These are phyloP conservation scores for Erebia epiphron DNA, from an alignment of 2,888 invertebrate species.

Conservation along the genomic window DNA sequence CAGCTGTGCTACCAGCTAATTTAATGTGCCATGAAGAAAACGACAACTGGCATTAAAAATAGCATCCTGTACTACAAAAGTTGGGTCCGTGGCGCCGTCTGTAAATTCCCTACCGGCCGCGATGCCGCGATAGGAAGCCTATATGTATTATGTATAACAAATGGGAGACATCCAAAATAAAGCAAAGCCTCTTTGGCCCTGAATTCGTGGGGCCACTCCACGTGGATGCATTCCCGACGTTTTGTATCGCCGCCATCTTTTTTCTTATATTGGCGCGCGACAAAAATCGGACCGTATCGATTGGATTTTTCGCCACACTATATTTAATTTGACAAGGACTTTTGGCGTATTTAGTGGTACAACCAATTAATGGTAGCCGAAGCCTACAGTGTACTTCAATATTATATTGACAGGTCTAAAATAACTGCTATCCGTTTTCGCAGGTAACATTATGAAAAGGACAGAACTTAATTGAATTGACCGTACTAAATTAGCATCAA, in stretches of 20 bases:
- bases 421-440: background rate
- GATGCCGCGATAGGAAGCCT: slow-evolving; percentile 76
- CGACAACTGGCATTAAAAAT: background rate
- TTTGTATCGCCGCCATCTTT: slow-evolving; percentile 64
- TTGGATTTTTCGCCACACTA: slow-evolving; percentile 18
- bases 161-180: slow-evolving; percentile 82
- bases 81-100: slow-evolving; percentile 74
- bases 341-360: background rate
- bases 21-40: background rate
- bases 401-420: background rate
- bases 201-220: slow-evolving; percentile 62
- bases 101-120: slow-evolving; percentile 74
- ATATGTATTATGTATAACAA: slow-evolving; percentile 83
- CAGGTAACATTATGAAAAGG: background rate
- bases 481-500: too few species aligned
- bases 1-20: background rate
- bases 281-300: slow-evolving; percentile 34
- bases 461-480: too few species aligned
- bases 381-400: background rate
- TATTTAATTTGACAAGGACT: background rate
- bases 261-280: slow-evolving; percentile 65
- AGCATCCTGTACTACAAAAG: slow-evolving; percentile 58
- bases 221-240: slow-evolving; percentile 76
- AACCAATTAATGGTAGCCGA: too few species aligned
- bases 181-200: slow-evolving; percentile 65